Conservation (phyloP, 2,797 vertebrate species). For the Cyclura pinguis region DNA sequence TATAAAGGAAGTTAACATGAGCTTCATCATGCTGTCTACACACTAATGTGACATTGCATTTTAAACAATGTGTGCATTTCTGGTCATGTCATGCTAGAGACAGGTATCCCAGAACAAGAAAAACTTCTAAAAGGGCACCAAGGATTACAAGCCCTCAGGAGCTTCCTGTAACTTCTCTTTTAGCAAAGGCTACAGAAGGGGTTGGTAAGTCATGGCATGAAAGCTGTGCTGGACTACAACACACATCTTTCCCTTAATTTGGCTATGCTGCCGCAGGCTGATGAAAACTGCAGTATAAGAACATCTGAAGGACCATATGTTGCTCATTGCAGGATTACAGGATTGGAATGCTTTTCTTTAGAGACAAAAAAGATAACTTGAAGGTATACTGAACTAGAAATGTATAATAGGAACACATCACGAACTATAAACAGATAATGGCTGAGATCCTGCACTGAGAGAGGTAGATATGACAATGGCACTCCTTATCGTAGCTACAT, state of each 20-base stretch:
- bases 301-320: background rate
- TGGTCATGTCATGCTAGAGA: background rate
- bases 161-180: background rate
- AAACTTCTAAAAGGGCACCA: background rate
- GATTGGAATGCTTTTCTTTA: background rate
- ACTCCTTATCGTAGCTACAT: too few relatives aligned
- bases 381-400: background rate
- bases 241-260: background rate
- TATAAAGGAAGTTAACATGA: background rate
- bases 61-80: background rate
- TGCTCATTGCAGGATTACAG: background rate
- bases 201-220: background rate
- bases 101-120: background rate
- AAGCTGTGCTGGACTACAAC: background rate
- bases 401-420: background rate
- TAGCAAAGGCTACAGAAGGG: background rate
- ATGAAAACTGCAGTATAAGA: background rate
- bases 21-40: background rate
- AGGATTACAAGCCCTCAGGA: background rate
- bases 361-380: background rate
- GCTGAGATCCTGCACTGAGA: background rate
- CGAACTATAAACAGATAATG: background rate
- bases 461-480: too few relatives aligned
- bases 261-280: background rate
- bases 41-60: background rate